Evolutionary conservation across 1,140 invertebrate genomes (phyloP).

Genomic region (Magallana angulata): DNA sequence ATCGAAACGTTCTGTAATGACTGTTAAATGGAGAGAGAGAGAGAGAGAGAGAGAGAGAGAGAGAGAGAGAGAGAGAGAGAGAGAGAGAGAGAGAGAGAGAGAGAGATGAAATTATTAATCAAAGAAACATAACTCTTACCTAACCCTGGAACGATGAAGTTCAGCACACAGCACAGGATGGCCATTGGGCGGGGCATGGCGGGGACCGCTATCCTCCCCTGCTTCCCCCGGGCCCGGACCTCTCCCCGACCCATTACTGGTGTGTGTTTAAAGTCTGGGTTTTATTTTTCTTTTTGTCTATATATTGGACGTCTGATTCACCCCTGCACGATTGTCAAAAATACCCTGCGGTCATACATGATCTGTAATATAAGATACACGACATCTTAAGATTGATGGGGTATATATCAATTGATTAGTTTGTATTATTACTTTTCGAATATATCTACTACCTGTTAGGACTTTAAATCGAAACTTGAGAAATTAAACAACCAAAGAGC

Average conservation of each 20-base stretch:
- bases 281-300: neutral
- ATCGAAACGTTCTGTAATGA: no score
- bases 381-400: no score
- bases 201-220: conserved; percentile 77
- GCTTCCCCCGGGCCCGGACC: conserved; percentile 61
- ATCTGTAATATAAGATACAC: no score
- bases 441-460: no score
- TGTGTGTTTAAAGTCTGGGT: neutral
- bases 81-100: neutral
- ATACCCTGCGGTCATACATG: no score
- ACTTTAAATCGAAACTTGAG: no score
- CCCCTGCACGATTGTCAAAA: no score
- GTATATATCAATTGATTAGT: no score
- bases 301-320: neutral
- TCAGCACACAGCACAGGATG: conserved; percentile 79
- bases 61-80: neutral
- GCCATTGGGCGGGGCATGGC: conserved; percentile 80
- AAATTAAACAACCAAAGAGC: no score
- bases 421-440: no score
- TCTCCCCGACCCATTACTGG: conserved; percentile 55
- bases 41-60: neutral
- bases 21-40: no score
- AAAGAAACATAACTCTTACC: conserved; percentile 72
- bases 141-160: conserved; percentile 79
- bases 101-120: no score